Conservation (phyloP, 2,797 vertebrate species). For the Chrosomus eos region DNA sequence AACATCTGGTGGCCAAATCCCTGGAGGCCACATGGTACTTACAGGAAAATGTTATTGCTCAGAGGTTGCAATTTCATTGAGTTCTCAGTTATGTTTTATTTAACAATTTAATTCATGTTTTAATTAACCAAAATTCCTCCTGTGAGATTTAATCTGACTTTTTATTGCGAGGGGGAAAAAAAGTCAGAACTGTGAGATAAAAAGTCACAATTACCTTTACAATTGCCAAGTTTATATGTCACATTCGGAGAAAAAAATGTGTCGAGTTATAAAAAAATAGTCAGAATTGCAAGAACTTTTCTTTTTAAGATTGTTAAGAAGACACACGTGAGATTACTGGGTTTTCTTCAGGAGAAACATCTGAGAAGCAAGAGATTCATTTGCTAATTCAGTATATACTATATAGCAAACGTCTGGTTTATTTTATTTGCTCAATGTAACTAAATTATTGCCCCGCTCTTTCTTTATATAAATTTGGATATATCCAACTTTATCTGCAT, state of each 20-base stretch:
- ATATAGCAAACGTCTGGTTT: too few relatives aligned
- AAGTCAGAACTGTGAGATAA: too few relatives aligned
- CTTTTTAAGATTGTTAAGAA: not conserved
- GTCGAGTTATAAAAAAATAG: not conserved
- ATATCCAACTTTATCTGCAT: not conserved
- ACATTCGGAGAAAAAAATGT: not conserved
- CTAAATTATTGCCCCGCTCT: not conserved
- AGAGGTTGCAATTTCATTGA: not conserved
- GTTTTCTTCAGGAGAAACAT: not conserved
- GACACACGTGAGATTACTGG: not conserved
- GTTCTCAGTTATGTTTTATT: not conserved
- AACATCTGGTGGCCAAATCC: slow-evolving; percentile 64
- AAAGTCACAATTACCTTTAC: not conserved
- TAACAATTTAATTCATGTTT: too few relatives aligned
- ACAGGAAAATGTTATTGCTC: not conserved
- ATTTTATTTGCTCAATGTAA: not conserved
- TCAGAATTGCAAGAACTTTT: not conserved
- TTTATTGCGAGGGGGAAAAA: not conserved
- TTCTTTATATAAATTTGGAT: not conserved
- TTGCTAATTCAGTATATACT: not conserved
- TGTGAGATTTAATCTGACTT: too few relatives aligned
- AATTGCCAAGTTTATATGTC: not conserved
- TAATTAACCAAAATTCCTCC: not conserved
- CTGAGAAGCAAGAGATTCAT: not conserved
- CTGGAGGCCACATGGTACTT: slow-evolving; percentile 68